These are phyloP conservation scores for Cydia splendana DNA, from an alignment of 1,140 invertebrate species.

Conservation along the genomic window DNA sequence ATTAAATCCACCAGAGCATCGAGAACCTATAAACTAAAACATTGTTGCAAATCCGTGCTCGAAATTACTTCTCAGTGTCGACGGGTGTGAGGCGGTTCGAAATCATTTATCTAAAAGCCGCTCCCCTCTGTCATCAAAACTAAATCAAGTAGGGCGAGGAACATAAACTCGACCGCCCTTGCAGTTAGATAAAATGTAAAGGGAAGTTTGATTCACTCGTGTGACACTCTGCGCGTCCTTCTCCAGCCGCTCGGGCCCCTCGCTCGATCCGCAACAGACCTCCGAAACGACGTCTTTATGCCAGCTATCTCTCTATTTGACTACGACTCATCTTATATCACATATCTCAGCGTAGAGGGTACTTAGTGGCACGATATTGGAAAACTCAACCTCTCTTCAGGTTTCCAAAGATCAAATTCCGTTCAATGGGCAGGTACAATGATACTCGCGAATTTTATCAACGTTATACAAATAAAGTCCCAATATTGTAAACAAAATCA, in stretches of 20 bases:
- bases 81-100: conserved; percentile 45
- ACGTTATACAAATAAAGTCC: conserved; percentile 24
- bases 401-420: conserved; percentile 18
- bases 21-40: conserved; percentile 56
- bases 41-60: conserved; percentile 62
- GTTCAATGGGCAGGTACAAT: conserved; percentile 20
- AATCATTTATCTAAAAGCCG: conserved; percentile 75
- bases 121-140: conserved; percentile 76
- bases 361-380: conserved; percentile 61
- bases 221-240: conserved; percentile 51
- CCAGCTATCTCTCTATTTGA: conserved; percentile 63
- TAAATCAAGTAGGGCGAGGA: conserved; percentile 73
- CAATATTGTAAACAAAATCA: conserved; percentile 14
- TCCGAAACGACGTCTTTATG: conserved; percentile 65
- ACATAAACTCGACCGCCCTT: conserved; percentile 75
- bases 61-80: conserved; percentile 55
- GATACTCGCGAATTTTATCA: conserved; percentile 26
- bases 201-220: conserved; percentile 74
- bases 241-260: conserved; percentile 34
- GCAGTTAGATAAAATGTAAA: conserved; percentile 75
- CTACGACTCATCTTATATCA: conserved; percentile 49
- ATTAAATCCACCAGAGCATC: conserved; percentile 52
- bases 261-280: conserved; percentile 37
- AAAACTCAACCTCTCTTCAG: conserved; percentile 48
- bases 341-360: conserved; percentile 57